Evolutionary conservation across 2,113 vertebrate genomes (phyloP), one percentile per base, ranked within the genome.

Genomic region (Poicephalus gulielmi): DNA sequence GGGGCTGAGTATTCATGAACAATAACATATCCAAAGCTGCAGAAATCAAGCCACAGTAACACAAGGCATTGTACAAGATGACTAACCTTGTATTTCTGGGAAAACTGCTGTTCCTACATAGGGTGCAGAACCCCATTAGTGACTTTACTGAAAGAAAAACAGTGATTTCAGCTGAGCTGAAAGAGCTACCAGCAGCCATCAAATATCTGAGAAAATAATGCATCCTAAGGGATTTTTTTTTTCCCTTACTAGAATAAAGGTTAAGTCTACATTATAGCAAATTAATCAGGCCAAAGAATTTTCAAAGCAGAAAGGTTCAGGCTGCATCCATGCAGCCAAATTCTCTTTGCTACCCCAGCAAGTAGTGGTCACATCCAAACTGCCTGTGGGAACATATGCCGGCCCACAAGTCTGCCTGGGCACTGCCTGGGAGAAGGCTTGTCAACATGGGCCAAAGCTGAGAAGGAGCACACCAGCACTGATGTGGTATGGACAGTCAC

Each of bases 381-480:
- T 20, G 17, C 41, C 33, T 23, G 19, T 53, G 46, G 57, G n/a
- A 71, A 17, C 16, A 47, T 13, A n/a, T 2, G 50, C 15, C 8
- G 13, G 30, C 27, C 27, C 31, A 22, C 11, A n/a, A 27, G 20
- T 6, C 44, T 67, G 39, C 25, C 13, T 0, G 0, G 33, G 8
- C 11, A 11, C 15, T 67, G 41, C 43, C 49, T 37, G 20, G 25
- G 22, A 22, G 43, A 52, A 76, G 22, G 20, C 12, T 68, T 50
- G 20, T 31, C 2, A 0, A 12, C 17, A 7, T 1, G 3, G 25
- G 41, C 17, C 7, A 4, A 43, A 50, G 41, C 28, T 35, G 35
- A 46, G 77, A 22, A 60, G 60, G 35, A 57, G 19, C 17, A 44
- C 12, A 5, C 7, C 52, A 16, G 9, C 13, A 10, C 4, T 46